These are phyloP conservation scores for Marmota monax DNA, from an alignment of 2,113 vertebrate species.

Conservation along the genomic window DNA sequence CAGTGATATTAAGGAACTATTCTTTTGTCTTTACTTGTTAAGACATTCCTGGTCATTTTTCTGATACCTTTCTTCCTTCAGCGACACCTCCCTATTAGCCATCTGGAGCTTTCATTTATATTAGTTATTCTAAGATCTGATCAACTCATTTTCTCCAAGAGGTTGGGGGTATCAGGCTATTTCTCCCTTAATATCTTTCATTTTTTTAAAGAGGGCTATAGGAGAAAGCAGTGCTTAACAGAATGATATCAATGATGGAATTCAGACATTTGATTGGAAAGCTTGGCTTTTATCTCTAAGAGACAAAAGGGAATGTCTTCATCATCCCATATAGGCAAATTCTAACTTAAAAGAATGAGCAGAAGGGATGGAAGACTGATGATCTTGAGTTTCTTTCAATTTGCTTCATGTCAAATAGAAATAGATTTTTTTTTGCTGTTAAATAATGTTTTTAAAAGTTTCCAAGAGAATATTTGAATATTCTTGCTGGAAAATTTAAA, in stretches of 20 bases:
- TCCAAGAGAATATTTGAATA: constrained; percentile 7
- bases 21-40: neutral
- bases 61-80: neutral
- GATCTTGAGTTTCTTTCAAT: neutral
- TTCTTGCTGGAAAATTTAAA: constrained; percentile 1
- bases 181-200: neutral
- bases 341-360: neutral
- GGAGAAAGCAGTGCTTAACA: constrained; percentile 38
- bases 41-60: neutral
- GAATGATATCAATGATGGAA: constrained; percentile 32
- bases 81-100: neutral
- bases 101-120: neutral
- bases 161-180: neutral
- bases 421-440: neutral
- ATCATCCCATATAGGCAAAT: neutral
- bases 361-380: constrained; percentile 12
- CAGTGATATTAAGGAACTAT: neutral
- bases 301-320: constrained; percentile 17
- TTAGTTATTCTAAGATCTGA: neutral
- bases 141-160: constrained; percentile 20
- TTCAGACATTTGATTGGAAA: neutral
- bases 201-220: constrained; percentile 19
- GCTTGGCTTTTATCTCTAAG: neutral
- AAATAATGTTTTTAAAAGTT: constrained; percentile 50
- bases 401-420: constrained; percentile 2